Base-by-base conservation (phyloP, 35 echinoderm and acorn worm species). In the Diadema setosum region DNA sequence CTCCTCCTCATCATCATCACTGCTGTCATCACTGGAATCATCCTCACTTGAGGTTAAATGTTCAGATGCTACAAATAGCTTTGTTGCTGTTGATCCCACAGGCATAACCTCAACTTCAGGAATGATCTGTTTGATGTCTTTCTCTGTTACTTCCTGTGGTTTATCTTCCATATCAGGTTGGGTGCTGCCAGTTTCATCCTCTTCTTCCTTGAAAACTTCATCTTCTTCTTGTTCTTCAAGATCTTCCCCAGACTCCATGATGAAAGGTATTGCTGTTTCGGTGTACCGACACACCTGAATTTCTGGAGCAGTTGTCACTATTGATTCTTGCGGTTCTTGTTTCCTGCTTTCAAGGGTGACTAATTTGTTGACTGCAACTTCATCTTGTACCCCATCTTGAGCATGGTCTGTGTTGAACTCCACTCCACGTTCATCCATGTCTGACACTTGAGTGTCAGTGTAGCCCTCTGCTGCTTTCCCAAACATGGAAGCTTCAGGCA, bases 231-330 rank as follows among this genome's bases (percentile, higher is more conserved):
- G 24, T 35, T 78, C 73, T 44, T 78, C 73, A 42, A 44, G 73
- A 78, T 42, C 40, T 23, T 78, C 73, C 25, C 73, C 73, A 3
- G 73, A 78, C 44, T 78, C 73, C 73, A 78, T 78, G 39, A 78
- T 78, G 73, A 78, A 78, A 42, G 73, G 73, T 41, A 78, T 42
- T 3, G 73, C 73, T 16, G 73, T 78, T 44, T 78, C 73, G 24
- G 73, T 78, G 30, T 78, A 78, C 25, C 40, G 8, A 44, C 73
- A 78, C 2, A 78, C 73, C 29, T 35, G 73, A 18, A 44, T 21
- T 44, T 78, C 73, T 42, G 73, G 73, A 78, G 73, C 73, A 78
- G 5, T 42, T 42, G 48, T 11, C 48, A 52, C n/a, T 11, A 52
- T n/a, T n/a, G n/a, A 52, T 52, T 9, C 48, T 11, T 52, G 9